Evolutionary conservation across 2,888 invertebrate genomes (phyloP), one percentile per base, ranked within the genome.

Genomic region (Andrena minutula): DNA sequence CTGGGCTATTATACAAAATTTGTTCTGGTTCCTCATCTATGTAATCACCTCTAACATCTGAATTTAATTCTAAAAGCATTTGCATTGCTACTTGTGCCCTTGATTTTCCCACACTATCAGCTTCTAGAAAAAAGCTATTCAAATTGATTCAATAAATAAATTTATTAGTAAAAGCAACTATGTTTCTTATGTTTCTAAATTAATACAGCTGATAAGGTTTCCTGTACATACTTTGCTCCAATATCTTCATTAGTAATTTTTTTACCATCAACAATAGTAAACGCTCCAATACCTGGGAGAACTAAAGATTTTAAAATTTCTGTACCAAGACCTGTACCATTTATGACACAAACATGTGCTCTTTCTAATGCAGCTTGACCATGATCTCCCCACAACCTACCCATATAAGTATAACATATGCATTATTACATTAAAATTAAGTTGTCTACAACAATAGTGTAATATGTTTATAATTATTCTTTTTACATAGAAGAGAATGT

Each of bases 361-460:
- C 96, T 95, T 95, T 99, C 99, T 76, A 99, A 95, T 3, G 97
- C 69, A 35, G 85, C 82, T 70, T 99, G 99, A 0, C 99, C 99
- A 94, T 99, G 99, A 93, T 99, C 99, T 83, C 99, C 99, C 99
- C 99, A 99, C 90, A 99, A 95, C 92, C 98, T 97, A 23, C 53
- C 10, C 28, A 70, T 12, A 3, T 53, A 23, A 23, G 10, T 7
- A 35, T 71, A 23, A 72, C 28, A 41, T 4, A 47, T n/a, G 51
- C 61, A 66, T 20, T 28, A 28, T n/a, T 20, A 49, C n/a, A 16
- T 41, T 56, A 20, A 30, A 41, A 30, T 6, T 12, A 20, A 23
- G 3, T 53, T 2, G 30, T n/a, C 58, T 7, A 16, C 41, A 69
- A 23, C 26, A 60, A 12, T n/a, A 35, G 7, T 61, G 7, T 47